These are phyloP conservation scores for Calidris pugnax DNA, from an alignment of 2,113 vertebrate species.

Conservation along the genomic window DNA sequence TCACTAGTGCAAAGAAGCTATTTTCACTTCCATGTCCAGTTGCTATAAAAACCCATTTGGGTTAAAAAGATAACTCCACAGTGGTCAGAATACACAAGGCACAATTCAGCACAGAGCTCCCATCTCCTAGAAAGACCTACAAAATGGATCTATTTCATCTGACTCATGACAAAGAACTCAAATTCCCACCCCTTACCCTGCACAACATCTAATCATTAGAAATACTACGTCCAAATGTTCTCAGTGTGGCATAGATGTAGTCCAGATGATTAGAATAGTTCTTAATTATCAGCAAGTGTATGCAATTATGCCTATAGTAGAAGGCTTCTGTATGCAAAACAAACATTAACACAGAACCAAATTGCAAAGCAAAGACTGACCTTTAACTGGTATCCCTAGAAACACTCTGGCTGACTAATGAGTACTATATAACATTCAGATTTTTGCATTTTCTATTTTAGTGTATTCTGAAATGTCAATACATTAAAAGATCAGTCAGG, in stretches of 20 bases:
- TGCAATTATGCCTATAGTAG: conserved; percentile 32
- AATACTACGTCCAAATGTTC: neutral
- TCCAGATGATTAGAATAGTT: neutral
- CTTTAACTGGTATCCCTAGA: conserved; percentile 37
- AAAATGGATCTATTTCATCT: neutral
- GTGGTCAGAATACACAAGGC: neutral
- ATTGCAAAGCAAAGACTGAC: conserved; percentile 48
- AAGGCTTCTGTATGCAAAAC: conserved; percentile 45
- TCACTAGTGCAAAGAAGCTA: neutral
- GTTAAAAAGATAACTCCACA: neutral
- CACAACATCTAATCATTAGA: neutral
- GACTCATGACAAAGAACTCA: neutral
- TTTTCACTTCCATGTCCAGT: neutral
- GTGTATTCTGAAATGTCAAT: neutral
- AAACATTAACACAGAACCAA: conserved; percentile 42
- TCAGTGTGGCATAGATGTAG: neutral
- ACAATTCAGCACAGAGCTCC: neutral
- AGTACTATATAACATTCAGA: neutral
- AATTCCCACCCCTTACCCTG: neutral
- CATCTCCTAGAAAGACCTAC: neutral
- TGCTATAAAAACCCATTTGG: neutral
- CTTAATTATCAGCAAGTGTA: conserved; percentile 52
- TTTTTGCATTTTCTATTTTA: conserved; percentile 15
- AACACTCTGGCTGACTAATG: conserved; percentile 3
- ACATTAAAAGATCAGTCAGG: conserved; percentile 11